Percentiles rank a stretch among this genome's conserved stretches.
Evolutionary conservation across 2,888 invertebrate genomes (phyloP).

Genomic region (Danaus chrysippus): DNA sequence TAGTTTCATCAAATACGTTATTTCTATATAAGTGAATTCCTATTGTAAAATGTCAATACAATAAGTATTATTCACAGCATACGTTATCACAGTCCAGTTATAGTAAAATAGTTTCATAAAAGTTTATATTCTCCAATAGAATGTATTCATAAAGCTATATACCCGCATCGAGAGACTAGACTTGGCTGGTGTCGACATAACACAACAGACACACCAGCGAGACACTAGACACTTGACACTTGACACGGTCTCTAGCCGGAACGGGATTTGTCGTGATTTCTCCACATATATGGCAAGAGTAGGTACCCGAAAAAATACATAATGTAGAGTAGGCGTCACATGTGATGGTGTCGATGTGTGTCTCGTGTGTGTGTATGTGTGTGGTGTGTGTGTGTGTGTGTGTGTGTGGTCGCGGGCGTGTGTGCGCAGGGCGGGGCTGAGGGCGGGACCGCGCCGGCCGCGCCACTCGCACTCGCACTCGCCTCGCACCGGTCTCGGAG

Average conservation of each 20-base stretch:
- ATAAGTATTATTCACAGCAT: too few species aligned
- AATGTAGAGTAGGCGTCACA: constrained; percentile 70
- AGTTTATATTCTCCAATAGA: constrained; percentile 19
- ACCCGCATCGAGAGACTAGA: constrained; percentile 20
- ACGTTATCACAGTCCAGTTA: too few species aligned
- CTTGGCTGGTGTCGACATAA: too few species aligned
- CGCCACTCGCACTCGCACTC: constrained; percentile 45
- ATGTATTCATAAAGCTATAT: constrained; percentile 26
- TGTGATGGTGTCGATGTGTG: constrained; percentile 66
- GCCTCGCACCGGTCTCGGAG: constrained; percentile 39
- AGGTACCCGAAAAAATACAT: constrained; percentile 67
- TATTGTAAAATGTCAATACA: too few species aligned
- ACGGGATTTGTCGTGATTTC: not conserved
- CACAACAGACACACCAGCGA: not conserved
- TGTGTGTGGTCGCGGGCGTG: constrained; percentile 44
- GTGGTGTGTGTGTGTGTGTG: constrained; percentile 19
- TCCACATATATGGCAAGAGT: constrained; percentile 29
- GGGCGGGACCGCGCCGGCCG: constrained; percentile 61
- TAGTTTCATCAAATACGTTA: too few species aligned
- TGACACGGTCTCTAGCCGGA: not conserved
- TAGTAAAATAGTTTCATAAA: not conserved
- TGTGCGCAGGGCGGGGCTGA: constrained; percentile 59
- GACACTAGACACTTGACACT: not conserved
- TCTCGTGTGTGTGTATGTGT: constrained; percentile 51
- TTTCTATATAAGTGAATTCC: too few species aligned